Conservation (phyloP, 1,140 invertebrate species). For the Zelostemma sp. region DNA sequence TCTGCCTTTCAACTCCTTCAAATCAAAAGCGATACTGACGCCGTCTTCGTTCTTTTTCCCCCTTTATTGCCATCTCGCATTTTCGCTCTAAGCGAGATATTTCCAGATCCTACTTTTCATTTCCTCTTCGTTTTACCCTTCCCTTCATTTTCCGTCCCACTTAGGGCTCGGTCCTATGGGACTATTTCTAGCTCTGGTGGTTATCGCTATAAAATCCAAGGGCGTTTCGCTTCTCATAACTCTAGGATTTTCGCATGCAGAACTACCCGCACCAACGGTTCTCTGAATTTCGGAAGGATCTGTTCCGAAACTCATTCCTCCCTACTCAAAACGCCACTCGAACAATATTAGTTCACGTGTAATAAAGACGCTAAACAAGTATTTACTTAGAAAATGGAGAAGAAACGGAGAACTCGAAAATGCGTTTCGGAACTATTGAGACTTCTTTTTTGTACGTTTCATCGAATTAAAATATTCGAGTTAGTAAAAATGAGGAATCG, state of each 20-base stretch:
- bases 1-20: slow-evolving; percentile 12
- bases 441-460: too few species aligned
- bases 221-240: slow-evolving; percentile 26
- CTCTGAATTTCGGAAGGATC: slow-evolving; percentile 8
- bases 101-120: slow-evolving; percentile 7
- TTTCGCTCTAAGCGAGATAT: slow-evolving; percentile 5
- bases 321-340: too few species aligned
- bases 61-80: slow-evolving; percentile 8
- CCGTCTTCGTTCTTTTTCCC: slow-evolving; percentile 12
- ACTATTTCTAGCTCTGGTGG: slow-evolving; percentile 16
- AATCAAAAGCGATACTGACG: neutral
- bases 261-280: slow-evolving; percentile 17
- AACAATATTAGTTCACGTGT: too few species aligned
- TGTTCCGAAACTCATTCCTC: neutral
- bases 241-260: slow-evolving; percentile 33
- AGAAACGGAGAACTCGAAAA: too few species aligned
- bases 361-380: too few species aligned
- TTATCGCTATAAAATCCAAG: slow-evolving; percentile 26
- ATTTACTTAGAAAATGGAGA: too few species aligned
- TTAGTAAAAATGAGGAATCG: too few species aligned
- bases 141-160: slow-evolving; percentile 14
- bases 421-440: too few species aligned
- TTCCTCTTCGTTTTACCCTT: slow-evolving; percentile 12
- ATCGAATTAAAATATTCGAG: too few species aligned
- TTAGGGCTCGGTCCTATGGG: slow-evolving; percentile 13